Base-by-base conservation (phyloP, 2,113 vertebrate species). In the Anolis carolinensis region DNA sequence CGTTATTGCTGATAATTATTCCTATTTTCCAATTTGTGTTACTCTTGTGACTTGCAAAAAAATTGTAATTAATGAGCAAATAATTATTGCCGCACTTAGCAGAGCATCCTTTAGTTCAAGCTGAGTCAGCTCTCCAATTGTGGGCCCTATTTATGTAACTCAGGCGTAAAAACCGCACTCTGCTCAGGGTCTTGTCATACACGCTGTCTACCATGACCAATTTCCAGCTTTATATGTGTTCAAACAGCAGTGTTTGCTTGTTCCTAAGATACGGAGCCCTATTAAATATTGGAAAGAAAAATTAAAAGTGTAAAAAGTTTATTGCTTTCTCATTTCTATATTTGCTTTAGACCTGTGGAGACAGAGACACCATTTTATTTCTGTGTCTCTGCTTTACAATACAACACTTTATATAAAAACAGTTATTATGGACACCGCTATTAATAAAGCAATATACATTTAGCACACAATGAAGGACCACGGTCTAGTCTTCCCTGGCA, bases 1-100 rank as follows among this genome's bases (percentile, higher is more conserved):
- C 63, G 14, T 94, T 94, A 95, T 95, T 94, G 89, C 93, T 91
- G 92, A 93, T 95, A 94, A 95, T 95, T 94, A 95, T 95, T 95
- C 87, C 90, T 95, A 94, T 95, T 95, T 95, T 95, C 94, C 93
- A 95, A 95, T 95, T 95, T 95, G 92, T 95, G 94, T 94, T 95
- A 94, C 91, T 93, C 95, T 93, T 85, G 0, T 90, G 94, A 93
- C 94, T 95, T 94, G 95, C 94, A 95, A 95, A 86, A 65, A 68
- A 95, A 90, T 92, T 80, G 90, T 94, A 94, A 95, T 95, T 95
- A 95, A 95, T 89, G 93, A 95, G 94, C 91, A 95, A 95, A 95
- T 95, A 95, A 95, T 95, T 95, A 95, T 80, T 92, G 90, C 93
- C 89, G 91, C 92, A 92, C 91, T 93, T 94, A 91, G 90, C 85